phyloP scores from a whole-genome alignment of 2,113 vertebrate species.

The Petromus typicus region DNA sequence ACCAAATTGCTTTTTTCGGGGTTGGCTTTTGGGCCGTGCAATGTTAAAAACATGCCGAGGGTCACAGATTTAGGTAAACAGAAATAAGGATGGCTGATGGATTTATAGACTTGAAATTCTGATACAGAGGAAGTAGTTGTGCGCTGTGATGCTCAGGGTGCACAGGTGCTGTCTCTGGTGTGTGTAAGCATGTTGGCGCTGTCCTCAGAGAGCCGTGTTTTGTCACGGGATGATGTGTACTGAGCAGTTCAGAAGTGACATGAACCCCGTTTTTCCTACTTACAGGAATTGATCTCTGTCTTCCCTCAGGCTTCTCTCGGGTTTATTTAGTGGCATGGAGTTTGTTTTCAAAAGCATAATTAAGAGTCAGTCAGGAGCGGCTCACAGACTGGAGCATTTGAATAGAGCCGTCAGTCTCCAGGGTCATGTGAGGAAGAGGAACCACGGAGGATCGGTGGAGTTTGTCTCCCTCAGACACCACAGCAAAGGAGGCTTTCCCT shows the following conservation, averaged over 20 bases:
- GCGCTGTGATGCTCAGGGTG: background rate
- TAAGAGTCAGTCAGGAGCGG: background rate
- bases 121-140: background rate
- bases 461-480: background rate
- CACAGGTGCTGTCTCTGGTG: background rate
- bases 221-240: background rate
- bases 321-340: background rate
- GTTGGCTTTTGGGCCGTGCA: background rate
- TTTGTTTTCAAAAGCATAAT: constrained; percentile 49
- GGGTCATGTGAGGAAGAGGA: background rate
- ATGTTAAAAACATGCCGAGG: constrained; percentile 14
- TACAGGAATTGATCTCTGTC: background rate
- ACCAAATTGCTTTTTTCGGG: background rate
- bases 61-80: background rate
- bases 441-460: background rate
- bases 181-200: background rate
- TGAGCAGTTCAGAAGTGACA: rapidly evolving
- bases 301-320: background rate
- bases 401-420: background rate
- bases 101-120: background rate
- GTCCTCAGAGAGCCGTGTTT: background rate
- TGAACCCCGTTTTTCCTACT: background rate
- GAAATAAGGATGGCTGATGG: background rate
- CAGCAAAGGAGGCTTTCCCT: background rate
- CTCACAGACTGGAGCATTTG: constrained; percentile 16